These are phyloP conservation scores for Argyresthia albistria DNA, from an alignment of 2,888 invertebrate species.

Conservation along the genomic window DNA sequence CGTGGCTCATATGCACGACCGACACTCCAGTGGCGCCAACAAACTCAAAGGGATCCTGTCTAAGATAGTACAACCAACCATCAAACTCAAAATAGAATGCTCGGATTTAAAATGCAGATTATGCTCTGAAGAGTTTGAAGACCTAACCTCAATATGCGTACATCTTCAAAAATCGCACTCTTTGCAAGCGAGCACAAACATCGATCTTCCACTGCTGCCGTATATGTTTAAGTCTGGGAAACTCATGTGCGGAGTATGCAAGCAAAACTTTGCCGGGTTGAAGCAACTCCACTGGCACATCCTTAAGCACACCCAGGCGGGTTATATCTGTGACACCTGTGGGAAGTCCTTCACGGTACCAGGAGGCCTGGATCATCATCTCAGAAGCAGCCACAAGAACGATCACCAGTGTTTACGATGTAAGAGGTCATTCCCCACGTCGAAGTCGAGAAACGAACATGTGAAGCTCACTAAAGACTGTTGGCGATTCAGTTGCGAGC, in stretches of 20 bases:
- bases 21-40: neutral
- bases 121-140: neutral
- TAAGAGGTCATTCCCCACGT: neutral
- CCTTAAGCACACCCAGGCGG: neutral
- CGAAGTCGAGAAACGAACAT: neutral
- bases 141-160: neutral
- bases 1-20: conserved; percentile 1
- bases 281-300: neutral
- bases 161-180: neutral
- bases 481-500: neutral
- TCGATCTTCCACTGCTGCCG: neutral
- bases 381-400: neutral
- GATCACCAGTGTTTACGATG: conserved; percentile 1
- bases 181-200: neutral
- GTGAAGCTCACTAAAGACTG: neutral
- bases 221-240: neutral
- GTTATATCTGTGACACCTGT: conserved; percentile 2
- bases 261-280: neutral
- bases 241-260: conserved; percentile 1
- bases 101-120: conserved; percentile 1
- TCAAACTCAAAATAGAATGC: neutral
- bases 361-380: neutral
- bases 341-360: neutral
- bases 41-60: neutral
- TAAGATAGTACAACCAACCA: neutral